Base-by-base conservation (phyloP, 2,888 invertebrate genomes). In the Erebia ligea region DNA sequence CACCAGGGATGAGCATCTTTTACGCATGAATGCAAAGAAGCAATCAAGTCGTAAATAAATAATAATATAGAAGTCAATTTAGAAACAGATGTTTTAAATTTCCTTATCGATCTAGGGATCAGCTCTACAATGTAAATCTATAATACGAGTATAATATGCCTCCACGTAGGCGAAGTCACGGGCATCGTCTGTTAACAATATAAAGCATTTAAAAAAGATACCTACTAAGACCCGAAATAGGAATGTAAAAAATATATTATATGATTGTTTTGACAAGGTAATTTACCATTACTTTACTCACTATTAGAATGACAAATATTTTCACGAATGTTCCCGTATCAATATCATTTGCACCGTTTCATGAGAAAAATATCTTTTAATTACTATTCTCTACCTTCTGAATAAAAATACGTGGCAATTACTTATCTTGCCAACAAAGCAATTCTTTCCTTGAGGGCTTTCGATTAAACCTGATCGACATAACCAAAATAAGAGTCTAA, bases 381-480 rank as follows among this genome's bases (percentile, higher is more conserved):
- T n/a, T n/a, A n/a, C 50, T 40, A 54, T 54, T 62, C 19, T 48
- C 25, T 59, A 59, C n/a, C n/a, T 59, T 17, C 17, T n/a, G 17
- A 34, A 69, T 57, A 56, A 69, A 25, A 72, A 52, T 19, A 69
- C 62, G 48, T 67, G 59, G 48, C 65, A 57, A 65, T 67, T 63
- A 67, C 19, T 67, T 63, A 66, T 66, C 58, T 67, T 57, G 52
- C 63, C 40, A 52, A 69, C 73, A 74, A 73, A 75, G 63, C 72
- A 74, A 76, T 76, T 59, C 69, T 71, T 72, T 63, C 69, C 59
- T 72, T 67, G 67, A 57, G 69, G 68, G 76, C 78, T 80, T 82
- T 81, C 77, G 76, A 80, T 80, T 76, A 82, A 81, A 80, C 72
- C 78, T 82, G 82, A 83, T 79, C 81, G 54, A 82, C 78, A 80